phyloP scores from a whole-genome alignment of 2,888 invertebrate species.

The Antheraea yamamai region DNA sequence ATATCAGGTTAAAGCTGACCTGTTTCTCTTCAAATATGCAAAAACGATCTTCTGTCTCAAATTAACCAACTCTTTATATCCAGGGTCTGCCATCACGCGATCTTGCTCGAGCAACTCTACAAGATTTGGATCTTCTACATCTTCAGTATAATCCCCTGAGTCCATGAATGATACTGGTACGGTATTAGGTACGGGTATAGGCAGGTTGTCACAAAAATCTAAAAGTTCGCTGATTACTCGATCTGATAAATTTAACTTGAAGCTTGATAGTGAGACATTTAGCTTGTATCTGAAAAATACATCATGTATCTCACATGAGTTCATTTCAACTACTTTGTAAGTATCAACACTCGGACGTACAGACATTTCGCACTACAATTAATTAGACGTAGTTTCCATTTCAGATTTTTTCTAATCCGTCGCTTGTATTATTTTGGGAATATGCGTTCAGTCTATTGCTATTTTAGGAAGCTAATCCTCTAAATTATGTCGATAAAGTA shows the following conservation, averaged over 20 bases:
- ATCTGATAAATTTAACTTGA: conserved; percentile 90
- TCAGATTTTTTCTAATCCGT: not conserved
- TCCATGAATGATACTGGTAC: conserved; percentile 75
- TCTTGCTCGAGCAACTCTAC: conserved; percentile 53
- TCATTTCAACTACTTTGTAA: not conserved
- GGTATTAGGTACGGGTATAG: conserved; percentile 71
- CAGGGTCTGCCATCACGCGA: conserved; percentile 63
- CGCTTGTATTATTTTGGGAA: not conserved
- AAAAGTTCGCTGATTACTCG: conserved; percentile 84
- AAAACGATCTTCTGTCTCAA: conserved; percentile 71
- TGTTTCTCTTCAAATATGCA: conserved; percentile 67
- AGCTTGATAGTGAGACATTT: conserved; percentile 86
- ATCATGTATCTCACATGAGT: not conserved
- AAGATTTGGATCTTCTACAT: conserved; percentile 57
- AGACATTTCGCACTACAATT: not conserved
- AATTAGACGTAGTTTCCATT: not conserved
- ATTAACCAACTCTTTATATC: conserved; percentile 63
- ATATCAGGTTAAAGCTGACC: conserved; percentile 40
- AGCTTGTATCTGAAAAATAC: conserved; percentile 85
- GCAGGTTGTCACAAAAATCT: conserved; percentile 82
- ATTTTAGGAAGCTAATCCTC: not conserved
- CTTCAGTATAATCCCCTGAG: conserved; percentile 67
- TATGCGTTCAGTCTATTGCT: too few relatives aligned
- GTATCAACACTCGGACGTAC: not conserved
- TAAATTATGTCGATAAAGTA: too few relatives aligned